A percentile compares a stretch with the other conserved stretches of the same genome.
These are phyloP conservation scores for Agrilus mali DNA, from an alignment of 2,888 invertebrate species.

Conservation along the genomic window DNA sequence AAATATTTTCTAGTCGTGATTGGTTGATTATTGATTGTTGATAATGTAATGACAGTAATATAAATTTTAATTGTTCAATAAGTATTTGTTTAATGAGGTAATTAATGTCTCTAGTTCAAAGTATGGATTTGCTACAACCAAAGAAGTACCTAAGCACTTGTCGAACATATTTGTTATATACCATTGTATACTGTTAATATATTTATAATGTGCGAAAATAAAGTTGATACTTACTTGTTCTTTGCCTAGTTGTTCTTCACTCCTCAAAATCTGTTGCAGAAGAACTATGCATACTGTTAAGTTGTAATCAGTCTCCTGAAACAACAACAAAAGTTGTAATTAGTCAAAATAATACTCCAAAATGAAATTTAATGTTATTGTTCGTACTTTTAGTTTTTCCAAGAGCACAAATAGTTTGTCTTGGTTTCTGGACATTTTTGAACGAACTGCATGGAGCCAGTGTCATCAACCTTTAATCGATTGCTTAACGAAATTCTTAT, in stretches of 20 bases:
- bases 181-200: background rate
- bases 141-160: slow-evolving; percentile 1
- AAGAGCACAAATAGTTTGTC: slow-evolving; percentile 17
- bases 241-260: slow-evolving; percentile 3
- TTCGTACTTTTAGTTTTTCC: slow-evolving; percentile 18
- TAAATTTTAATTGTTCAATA: no score
- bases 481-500: slow-evolving; percentile 15
- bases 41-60: no score
- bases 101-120: background rate
- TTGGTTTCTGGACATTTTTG: slow-evolving; percentile 15
- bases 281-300: slow-evolving; percentile 17
- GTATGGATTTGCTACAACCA: background rate
- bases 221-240: background rate
- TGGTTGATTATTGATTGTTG: background rate
- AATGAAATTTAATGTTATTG: background rate
- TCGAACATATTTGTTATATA: background rate
- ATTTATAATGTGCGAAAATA: background rate
- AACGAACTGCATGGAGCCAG: slow-evolving; percentile 5
- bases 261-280: slow-evolving; percentile 16
- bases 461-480: slow-evolving; percentile 19
- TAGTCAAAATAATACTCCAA: background rate
- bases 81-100: no score
- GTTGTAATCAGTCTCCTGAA: slow-evolving; percentile 19
- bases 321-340: slow-evolving; percentile 4
- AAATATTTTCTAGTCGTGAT: slow-evolving; percentile 2